Base-by-base conservation (phyloP, 1,140 invertebrate genomes). In the Tetragnatha versicolor region DNA sequence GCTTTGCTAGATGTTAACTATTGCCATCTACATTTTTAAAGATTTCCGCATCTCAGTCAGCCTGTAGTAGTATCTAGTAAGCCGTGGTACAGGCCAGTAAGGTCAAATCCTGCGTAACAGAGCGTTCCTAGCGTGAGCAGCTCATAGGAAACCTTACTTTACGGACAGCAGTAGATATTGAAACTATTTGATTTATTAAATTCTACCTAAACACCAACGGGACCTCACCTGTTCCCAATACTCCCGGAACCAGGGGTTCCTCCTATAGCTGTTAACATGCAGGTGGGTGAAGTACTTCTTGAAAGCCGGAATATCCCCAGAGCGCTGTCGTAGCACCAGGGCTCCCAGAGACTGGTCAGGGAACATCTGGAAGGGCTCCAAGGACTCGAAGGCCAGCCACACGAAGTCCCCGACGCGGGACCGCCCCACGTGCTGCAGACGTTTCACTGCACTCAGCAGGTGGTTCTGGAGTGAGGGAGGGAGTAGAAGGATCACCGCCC, bases 181-280 rank as follows among this genome's bases (percentile, higher is more conserved):
- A n/a, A n/a, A n/a, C n/a, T n/a, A n/a, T n/a, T n/a, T n/a, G n/a
- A n/a, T n/a, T n/a, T n/a, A n/a, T n/a, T n/a, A n/a, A n/a, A n/a
- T n/a, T n/a, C n/a, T n/a, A n/a, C n/a, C n/a, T n/a, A n/a, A n/a
- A n/a, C n/a, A n/a, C n/a, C n/a, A n/a, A n/a, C n/a, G 10, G 6
- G 27, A 22, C 22, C 61, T 66, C 12, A 83, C 80, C 68, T 82
- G 66, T 29, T 84, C 81, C 83, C 83, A 84, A 42, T 82, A 84
- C 72, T 84, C 82, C 45, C 79, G 72, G 63, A 85, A 84, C 84
- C 84, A 85, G 0, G 83, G 83, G 72, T 85, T 84, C 45, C 76
- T 79, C 2, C 77, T 79, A 61, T 84, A 83, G 58, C 81, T 83
- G 27, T 78, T 72, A 20, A 84, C 35, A n/a, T 81, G 81, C 12